Evolutionary conservation across 2,113 vertebrate genomes (phyloP).

Genomic region (Sander vitreus): DNA sequence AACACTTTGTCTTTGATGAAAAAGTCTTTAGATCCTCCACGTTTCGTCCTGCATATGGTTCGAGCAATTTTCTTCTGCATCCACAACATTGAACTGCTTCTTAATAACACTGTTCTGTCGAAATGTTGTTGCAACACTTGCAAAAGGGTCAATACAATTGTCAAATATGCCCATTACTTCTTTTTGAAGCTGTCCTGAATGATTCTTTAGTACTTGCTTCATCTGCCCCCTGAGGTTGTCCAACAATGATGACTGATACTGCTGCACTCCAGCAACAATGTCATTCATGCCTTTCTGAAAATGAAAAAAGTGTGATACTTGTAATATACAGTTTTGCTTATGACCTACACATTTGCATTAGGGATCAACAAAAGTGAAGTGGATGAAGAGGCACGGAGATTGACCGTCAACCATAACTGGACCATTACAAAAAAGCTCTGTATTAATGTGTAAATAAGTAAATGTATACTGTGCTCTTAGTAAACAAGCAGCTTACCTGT

Average conservation of each 20-base stretch:
- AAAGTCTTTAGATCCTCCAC: conserved; percentile 26
- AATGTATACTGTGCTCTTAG: no score
- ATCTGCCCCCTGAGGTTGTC: conserved; percentile 25
- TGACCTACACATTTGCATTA: no score
- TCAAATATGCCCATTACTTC: conserved; percentile 35
- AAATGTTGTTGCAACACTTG: conserved; percentile 34
- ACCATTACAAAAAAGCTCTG: no score
- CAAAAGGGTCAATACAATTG: conserved; percentile 45
- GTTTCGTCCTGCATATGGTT: conserved; percentile 38
- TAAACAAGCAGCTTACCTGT: no score
- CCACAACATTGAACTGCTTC: conserved; percentile 32
- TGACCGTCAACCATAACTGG: no score
- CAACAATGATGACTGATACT: conserved; percentile 57
- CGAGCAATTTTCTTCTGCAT: conserved; percentile 46
- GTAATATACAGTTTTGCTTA: no score
- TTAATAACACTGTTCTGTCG: conserved; percentile 27
- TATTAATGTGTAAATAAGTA: no score
- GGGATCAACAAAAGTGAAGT: no score
- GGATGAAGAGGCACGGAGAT: no score
- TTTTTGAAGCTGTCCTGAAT: conserved; percentile 33
- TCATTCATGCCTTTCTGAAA: conserved; percentile 33
- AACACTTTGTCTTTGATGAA: conserved; percentile 26
- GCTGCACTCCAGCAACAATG: conserved; percentile 38
- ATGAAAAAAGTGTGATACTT: background rate
- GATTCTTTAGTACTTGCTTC: conserved; percentile 25